These are phyloP conservation scores for Acrobasis consociella DNA, from an alignment of 2,888 invertebrate species.

Conservation along the genomic window DNA sequence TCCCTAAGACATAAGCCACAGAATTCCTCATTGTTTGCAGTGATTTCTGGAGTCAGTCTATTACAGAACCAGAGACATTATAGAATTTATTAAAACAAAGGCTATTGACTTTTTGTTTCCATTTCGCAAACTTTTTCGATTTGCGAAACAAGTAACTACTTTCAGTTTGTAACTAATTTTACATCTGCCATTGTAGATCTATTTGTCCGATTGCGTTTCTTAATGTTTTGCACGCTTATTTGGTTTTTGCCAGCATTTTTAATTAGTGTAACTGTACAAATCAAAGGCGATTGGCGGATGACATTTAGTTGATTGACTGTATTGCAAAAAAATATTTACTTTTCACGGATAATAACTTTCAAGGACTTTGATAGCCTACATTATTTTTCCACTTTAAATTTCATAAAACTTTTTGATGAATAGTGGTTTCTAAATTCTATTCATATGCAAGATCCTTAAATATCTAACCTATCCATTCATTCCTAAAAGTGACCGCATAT, in stretches of 20 bases:
- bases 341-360: too few species aligned
- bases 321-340: not conserved
- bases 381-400: too few species aligned
- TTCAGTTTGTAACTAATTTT: not conserved
- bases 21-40: not conserved
- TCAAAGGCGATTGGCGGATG: not conserved
- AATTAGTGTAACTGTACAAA: not conserved
- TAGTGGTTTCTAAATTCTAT: too few species aligned
- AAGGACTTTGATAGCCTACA: too few species aligned
- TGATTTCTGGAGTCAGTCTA: too few species aligned
- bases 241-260: not conserved
- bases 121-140: slow-evolving; percentile 3
- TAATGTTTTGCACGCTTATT: not conserved
- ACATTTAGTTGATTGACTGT: not conserved
- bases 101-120: not conserved
- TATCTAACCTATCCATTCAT: too few species aligned
- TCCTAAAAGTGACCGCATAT: too few species aligned
- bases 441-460: too few species aligned
- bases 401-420: too few species aligned
- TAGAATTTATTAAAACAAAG: not conserved
- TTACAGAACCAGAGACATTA: not conserved
- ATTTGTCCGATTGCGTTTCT: not conserved
- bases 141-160: not conserved
- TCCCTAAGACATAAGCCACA: too few species aligned
- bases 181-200: not conserved